A percentile compares a stretch with the other conserved stretches of the same genome.
Conservation (phyloP, 2,888 invertebrate genomes). For the Panzeria rudis region DNA sequence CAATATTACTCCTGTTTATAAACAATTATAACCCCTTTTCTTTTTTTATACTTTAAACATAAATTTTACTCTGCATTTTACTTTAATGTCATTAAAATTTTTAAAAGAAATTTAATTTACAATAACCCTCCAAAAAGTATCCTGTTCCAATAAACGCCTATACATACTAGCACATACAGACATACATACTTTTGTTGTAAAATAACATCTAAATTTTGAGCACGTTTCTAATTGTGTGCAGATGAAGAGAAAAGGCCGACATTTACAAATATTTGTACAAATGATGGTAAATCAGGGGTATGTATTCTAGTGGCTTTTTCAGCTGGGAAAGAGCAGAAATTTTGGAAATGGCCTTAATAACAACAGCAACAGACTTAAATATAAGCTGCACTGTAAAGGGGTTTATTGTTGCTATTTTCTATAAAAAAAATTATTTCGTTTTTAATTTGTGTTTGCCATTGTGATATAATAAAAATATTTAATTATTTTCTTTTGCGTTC, state of each 20-base stretch:
- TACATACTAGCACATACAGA: background rate
- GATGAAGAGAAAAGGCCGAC: background rate
- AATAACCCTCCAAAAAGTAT: constrained; percentile 22
- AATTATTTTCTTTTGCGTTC: background rate
- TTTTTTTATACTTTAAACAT: constrained; percentile 2
- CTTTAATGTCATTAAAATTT: constrained; percentile 22
- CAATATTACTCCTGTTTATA: constrained; percentile 16
- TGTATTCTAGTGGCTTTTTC: background rate
- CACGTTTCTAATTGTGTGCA: constrained; percentile 52
- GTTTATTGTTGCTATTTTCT: background rate
- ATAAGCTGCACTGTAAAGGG: background rate
- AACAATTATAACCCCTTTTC: constrained; percentile 43
- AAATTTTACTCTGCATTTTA: constrained; percentile 10
- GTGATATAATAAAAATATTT: constrained; percentile 23
- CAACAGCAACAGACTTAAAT: background rate
- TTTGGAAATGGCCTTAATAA: constrained; percentile 33
- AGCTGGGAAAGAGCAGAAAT: constrained; percentile 6
- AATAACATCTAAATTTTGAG: constrained; percentile 57
- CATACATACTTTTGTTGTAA: background rate
- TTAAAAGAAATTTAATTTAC: constrained; percentile 23
- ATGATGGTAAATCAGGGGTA: background rate
- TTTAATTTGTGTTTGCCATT: too few relatives aligned
- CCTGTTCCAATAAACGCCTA: constrained; percentile 9
- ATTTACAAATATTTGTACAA: background rate
- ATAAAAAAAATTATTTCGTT: background rate